phyloP scores from a whole-genome alignment of 1,140 invertebrate genomes.

The Gryllus bimaculatus region DNA sequence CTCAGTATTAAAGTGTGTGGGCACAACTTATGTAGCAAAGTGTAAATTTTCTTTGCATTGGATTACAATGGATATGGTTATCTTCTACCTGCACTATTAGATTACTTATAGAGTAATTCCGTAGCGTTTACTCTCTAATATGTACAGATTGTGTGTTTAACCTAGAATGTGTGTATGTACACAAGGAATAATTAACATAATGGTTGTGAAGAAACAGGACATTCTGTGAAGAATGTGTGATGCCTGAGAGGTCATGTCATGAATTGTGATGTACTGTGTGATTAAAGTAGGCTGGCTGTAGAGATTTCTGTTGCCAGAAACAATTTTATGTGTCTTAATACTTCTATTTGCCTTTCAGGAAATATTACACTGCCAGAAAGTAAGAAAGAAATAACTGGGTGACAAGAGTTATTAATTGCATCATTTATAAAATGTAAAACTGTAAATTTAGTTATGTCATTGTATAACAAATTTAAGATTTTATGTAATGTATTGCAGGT shows the following conservation, averaged over 20 bases:
- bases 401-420: no score
- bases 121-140: background rate
- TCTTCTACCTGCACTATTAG: background rate
- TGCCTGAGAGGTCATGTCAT: no score
- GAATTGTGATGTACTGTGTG: no score
- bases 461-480: no score
- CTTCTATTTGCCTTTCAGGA: background rate
- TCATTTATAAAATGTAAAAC: no score
- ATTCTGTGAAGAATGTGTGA: no score
- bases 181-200: background rate
- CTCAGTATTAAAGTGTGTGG: background rate
- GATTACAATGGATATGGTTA: background rate
- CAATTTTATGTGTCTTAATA: background rate
- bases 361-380: no score
- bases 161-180: background rate
- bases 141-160: background rate
- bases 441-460: no score
- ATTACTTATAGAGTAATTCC: background rate
- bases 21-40: no score
- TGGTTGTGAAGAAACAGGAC: background rate
- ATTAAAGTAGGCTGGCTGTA: background rate
- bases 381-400: no score
- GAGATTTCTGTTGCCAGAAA: background rate
- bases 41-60: background rate
- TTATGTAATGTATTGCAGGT: no score